Evolutionary conservation across 1,140 invertebrate genomes (phyloP), one percentile per base, ranked within the genome.

Genomic region (Penaeus japonicus): DNA sequence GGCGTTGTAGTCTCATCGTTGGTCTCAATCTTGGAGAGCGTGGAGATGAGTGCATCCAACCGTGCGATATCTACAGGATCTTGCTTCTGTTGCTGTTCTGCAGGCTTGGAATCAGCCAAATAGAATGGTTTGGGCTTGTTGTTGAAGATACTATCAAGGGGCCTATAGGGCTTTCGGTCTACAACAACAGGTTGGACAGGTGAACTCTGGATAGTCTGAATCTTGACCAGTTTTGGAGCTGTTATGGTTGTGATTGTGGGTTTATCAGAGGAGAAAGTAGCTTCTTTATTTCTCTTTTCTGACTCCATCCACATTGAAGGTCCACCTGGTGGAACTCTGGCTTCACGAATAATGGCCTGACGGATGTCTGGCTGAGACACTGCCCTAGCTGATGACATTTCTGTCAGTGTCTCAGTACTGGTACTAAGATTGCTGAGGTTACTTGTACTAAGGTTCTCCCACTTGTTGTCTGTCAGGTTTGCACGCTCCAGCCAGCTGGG

Each of bases 401-500:
- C 84, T 3, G 90, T 91, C 1, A 91, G 89, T 3, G 90, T 91
- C 73, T 91, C 90, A 18, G 90, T 91, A 80, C 91, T 91, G 22
- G 89, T 90, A 30, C 86, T 88, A 15, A 88, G 57, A 22, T 82
- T 88, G 32, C 86, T 88, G 17, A 88, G 57, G 39, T 82, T 88
- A 39, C 83, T 88, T 81, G 80, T 88, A 53, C 88, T 89, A 4
- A 87, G 85, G 17, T 89, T 91, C 18, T 89, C 89, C 89, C 89
- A 89, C 47, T 85, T 84, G 57, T 87, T 84, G 79, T 90, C 91
- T 53, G 87, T 70, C 20, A 91, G 79, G 55, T 91, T 85, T 7
- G 90, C 90, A 18, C 91, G 62, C 73, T 92, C 91, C 22, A 91
- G 89, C 92, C 90, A 92, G 81, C 90, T 91, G 12, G 87, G 90